Evolutionary conservation across 1,140 invertebrate species (phyloP), one percentile per base, ranked within the genome.

Genomic region (Varroa destructor): DNA sequence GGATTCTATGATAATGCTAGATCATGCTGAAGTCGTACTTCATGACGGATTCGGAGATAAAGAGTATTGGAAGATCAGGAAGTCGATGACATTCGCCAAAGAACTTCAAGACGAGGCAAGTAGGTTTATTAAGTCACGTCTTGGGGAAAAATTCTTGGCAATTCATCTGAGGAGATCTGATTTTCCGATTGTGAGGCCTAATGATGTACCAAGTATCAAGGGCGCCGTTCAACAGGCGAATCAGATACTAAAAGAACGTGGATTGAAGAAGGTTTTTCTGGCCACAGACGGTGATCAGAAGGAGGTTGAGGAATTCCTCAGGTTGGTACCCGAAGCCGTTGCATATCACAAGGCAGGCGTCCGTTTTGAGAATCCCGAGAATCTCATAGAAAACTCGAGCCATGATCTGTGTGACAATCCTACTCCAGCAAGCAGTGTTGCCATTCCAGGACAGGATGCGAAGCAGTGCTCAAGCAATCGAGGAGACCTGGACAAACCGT

Each of bases 1-100:
- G 14, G 55, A 56, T 72, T 76, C 61, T 56, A 46, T 64, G 71
- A 81, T 93, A 42, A 86, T 93, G 81, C 83, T 97, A 75, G 86
- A 90, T 75, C 86, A 89, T 78, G 91, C 90, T 64, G 93, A 97
- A 81, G 88, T 90, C 54, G 84, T 91, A 10, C 81, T 97, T 36
- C 93, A 97, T 79, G 87, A 93, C 78, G 79, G 80, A 54, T 97
- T 90, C 82, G 93, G 93, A 4, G 86, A 87, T 73, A 77, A 79
- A 71, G 80, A 85, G 55, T 97, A 90, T 80, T 97, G 94, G 93
- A 80, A 81, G 74, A 89, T 88, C 40, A 82, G 76, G 71, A 70
- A 56, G 58, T 72, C 14, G 1, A 58, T 72, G 72, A 71, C 8
- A 12, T 37, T 73, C 5, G 57, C 72, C 37, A 71, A 43, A 3